phyloP scores from a whole-genome alignment of 2,888 invertebrate species.

The Galeopsomyia nigrocyanea region DNA sequence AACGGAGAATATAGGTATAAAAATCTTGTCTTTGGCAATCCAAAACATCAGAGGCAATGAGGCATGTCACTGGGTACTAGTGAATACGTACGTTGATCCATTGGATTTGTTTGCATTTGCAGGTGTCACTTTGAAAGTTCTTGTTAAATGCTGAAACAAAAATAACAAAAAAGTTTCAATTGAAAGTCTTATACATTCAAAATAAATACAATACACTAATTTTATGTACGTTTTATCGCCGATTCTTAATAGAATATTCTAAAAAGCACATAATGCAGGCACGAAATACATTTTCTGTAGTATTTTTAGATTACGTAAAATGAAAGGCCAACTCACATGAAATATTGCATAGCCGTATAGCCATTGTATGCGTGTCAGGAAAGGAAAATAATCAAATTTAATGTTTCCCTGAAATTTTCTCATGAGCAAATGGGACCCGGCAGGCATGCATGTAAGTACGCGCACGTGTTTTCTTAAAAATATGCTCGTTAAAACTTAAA shows the following conservation, averaged over 20 bases:
- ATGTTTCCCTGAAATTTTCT: not conserved
- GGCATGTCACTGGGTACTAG: not conserved
- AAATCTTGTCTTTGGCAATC: too few relatives aligned
- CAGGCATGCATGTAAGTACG: constrained; percentile 7
- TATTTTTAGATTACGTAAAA: constrained; percentile 7
- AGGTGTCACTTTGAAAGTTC: not conserved
- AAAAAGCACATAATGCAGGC: too few relatives aligned
- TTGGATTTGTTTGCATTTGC: constrained; percentile 2
- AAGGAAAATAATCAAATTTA: constrained; percentile 18
- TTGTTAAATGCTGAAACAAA: constrained; percentile 21
- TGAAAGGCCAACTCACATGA: not conserved
- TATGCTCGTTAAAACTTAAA: not conserved
- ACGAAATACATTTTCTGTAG: constrained; percentile 1
- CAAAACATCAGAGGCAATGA: too few relatives aligned
- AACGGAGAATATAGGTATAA: too few relatives aligned
- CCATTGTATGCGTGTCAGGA: not conserved
- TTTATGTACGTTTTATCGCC: too few relatives aligned
- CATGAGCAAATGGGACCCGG: constrained; percentile 20
- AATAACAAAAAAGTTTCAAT: not conserved
- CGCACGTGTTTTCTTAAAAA: constrained; percentile 15
- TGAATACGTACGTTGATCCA: constrained; percentile 11
- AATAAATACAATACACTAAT: too few relatives aligned
- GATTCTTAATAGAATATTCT: not conserved
- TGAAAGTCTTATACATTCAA: too few relatives aligned
- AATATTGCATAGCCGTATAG: constrained; percentile 1